A percentile compares a stretch with the other conserved stretches of the same genome.
These are phyloP conservation scores for Leptinotarsa juncta DNA, from an alignment of 2,888 invertebrate genomes.

Conservation along the genomic window DNA sequence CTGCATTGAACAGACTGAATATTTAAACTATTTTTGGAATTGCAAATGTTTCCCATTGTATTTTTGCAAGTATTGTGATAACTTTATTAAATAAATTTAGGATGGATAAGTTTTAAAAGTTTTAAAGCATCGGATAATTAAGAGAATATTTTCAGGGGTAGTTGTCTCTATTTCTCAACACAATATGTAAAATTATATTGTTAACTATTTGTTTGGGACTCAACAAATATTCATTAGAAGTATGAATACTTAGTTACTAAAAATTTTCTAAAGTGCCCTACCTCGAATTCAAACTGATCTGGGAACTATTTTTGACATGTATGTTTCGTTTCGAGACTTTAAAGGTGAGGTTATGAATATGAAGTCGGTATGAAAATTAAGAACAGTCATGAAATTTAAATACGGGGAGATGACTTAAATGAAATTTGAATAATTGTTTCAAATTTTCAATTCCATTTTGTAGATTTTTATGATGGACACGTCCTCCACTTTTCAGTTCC, in stretches of 20 bases:
- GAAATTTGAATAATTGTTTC: no score
- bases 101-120: not conserved
- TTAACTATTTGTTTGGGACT: not conserved
- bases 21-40: slow-evolving; percentile 9
- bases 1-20: slow-evolving; percentile 4
- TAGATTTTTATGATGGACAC: no score
- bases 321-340: not conserved
- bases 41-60: not conserved
- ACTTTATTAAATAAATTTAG: not conserved
- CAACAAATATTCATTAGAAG: not conserved
- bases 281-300: not conserved
- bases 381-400: no score
- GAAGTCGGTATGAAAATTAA: no score
- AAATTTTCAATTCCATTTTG: no score
- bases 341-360: no score
- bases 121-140: not conserved
- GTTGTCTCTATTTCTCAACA: no score
- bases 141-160: not conserved
- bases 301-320: not conserved
- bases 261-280: not conserved
- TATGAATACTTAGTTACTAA: not conserved
- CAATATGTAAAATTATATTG: no score
- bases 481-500: no score
- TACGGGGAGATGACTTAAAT: no score
- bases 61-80: slow-evolving; percentile 10